Evolutionary conservation across 2,113 vertebrate species (phyloP), one percentile per base, ranked within the genome.

Genomic region (Danionella cerebrum): DNA sequence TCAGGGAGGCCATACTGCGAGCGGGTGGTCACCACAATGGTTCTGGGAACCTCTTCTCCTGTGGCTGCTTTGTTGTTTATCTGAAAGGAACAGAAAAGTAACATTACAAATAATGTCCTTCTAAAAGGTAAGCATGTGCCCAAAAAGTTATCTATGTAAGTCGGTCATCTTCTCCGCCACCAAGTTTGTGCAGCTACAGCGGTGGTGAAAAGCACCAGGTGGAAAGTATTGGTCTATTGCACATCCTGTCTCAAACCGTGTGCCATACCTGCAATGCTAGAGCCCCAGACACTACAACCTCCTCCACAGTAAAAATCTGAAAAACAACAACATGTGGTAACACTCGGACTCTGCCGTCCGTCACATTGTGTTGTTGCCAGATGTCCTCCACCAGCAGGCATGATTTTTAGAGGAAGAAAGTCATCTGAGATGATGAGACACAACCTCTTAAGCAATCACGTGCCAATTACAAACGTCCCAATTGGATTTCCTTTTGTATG

Each of bases 31-130:
- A 99, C 96, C 33, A 97, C 94, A n/a, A 99, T 92, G 6, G 95
- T 98, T 51, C 96, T 92, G 9, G 94, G 94, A 54, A 99, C 94
- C 76, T 99, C 96, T 60, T 99, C 96, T 2, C 96, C 96, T 18
- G 96, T 99, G 52, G 96, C 96, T 55, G 96, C 95, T 82, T 99
- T 99, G 86, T 98, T 99, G 72, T 97, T 99, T 57, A 99, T 96
- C 95, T 99, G 11, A 10, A 64, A 11, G 14, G 29, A 48, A 25
- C 47, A 1, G 12, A 22, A 29, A 13, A 44, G 4, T 5, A 13
- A 36, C 9, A 11, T 11, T 21, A n/a, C 41, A 2, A 45, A 41
- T 9, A n/a, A n/a, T 45, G 13, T 31, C 22, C 3, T 25, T 13
- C 41, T 11, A 8, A 16, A 11, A 6, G 29, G 24, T 29, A 47